Percentiles rank a stretch among this genome's conserved stretches.
phyloP scores from a whole-genome alignment of 2,888 invertebrate genomes.

The Nasonia oneida region DNA sequence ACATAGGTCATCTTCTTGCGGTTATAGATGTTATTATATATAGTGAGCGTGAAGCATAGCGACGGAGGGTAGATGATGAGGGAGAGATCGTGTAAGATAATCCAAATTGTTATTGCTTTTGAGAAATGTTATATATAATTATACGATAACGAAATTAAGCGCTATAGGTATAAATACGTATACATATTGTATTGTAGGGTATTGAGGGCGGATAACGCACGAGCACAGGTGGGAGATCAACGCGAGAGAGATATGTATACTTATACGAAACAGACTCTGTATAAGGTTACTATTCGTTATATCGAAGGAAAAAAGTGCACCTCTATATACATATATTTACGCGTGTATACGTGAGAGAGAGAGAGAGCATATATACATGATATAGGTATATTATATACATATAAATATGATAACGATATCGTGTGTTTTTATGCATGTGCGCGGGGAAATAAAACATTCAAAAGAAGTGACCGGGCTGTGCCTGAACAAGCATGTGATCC shows the following conservation, averaged over 20 bases:
- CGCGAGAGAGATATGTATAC: not conserved
- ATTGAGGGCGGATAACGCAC: not conserved
- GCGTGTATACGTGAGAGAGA: not conserved
- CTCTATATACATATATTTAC: not conserved
- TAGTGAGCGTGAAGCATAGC: no score
- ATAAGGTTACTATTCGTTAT: not conserved
- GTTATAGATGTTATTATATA: not conserved
- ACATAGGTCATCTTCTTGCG: not conserved
- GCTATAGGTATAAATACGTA: no score
- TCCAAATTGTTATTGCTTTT: not conserved
- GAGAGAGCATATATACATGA: not conserved
- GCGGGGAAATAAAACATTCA: not conserved
- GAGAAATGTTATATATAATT: not conserved
- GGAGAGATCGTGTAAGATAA: not conserved
- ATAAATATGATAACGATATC: not conserved
- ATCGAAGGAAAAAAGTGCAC: not conserved
- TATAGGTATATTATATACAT: not conserved
- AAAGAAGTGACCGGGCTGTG: constrained; percentile 42
- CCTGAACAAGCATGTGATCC: constrained; percentile 24
- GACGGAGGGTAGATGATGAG: not conserved
- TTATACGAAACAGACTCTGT: not conserved
- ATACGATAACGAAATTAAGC: not conserved
- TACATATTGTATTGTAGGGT: not conserved
- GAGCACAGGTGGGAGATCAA: not conserved
- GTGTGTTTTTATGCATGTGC: not conserved